Conservation (phyloP, 2,888 invertebrate species). For the Drosophila eohydei region DNA sequence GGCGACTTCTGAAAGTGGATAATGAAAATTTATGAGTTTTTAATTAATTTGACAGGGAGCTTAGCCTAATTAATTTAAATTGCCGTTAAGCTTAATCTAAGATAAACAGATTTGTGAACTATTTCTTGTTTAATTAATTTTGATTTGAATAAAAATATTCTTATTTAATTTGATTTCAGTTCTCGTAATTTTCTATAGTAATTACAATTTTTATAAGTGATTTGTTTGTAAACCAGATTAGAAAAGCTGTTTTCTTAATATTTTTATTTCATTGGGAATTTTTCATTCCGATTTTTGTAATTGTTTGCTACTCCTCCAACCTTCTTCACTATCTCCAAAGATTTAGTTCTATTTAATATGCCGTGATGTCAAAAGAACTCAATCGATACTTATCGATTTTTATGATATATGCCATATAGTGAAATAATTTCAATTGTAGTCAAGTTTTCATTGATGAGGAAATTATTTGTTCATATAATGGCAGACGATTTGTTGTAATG, state of each 20-base stretch:
- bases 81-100: background rate
- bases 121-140: too few species aligned
- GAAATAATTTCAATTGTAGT: background rate
- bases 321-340: background rate
- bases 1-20: background rate
- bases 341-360: background rate
- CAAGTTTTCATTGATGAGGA: background rate
- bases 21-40: background rate
- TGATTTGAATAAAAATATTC: background rate
- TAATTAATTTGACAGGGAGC: background rate
- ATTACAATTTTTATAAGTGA: background rate
- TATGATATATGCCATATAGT: background rate
- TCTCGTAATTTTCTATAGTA: background rate
- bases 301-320: background rate
- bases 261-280: too few species aligned
- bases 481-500: slow-evolving; percentile 17
- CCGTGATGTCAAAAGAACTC: background rate
- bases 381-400: slow-evolving; percentile 9
- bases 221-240: too few species aligned
- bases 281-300: background rate
- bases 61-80: background rate
- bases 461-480: slow-evolving; percentile 11
- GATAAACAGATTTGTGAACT: too few species aligned
- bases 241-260: too few species aligned
- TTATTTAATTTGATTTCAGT: background rate